Evolutionary conservation across 2,888 invertebrate species (phyloP).

Genomic region (Sminthurides aquaticus): DNA sequence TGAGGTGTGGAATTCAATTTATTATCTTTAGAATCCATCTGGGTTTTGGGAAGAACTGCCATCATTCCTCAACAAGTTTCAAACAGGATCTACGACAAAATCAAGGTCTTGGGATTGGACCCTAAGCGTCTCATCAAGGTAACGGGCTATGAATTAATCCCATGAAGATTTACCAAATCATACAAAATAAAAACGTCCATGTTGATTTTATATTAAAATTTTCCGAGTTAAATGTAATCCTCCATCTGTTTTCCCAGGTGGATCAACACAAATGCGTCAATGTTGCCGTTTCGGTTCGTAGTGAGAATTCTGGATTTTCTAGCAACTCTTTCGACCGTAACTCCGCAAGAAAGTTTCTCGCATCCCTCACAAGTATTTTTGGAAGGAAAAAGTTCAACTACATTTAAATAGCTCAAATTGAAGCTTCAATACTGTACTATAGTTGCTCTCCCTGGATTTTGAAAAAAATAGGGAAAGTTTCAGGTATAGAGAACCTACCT

Average conservation of each 20-base stretch:
- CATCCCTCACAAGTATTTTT: constrained; percentile 41
- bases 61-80: constrained; percentile 39
- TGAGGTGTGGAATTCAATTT: too few species aligned
- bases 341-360: constrained; percentile 41
- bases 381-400: constrained; percentile 41
- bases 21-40: constrained; percentile 40
- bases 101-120: constrained; percentile 42
- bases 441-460: neutral
- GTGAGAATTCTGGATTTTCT: constrained; percentile 39
- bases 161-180: too few species aligned
- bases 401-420: constrained; percentile 16
- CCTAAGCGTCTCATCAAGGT: constrained; percentile 42
- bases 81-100: constrained; percentile 41
- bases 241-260: constrained; percentile 24
- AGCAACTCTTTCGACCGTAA: constrained; percentile 42
- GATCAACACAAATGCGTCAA: constrained; percentile 42
- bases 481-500: too few species aligned
- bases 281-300: constrained; percentile 42
- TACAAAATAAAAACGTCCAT: too few species aligned
- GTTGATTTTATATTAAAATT: too few species aligned
- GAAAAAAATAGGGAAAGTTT: too few species aligned
- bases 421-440: neutral
- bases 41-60: constrained; percentile 42
- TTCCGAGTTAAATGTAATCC: neutral
- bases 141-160: too few species aligned